Conservation (phyloP, 2,888 invertebrate genomes). For the Tortrix viridana region DNA sequence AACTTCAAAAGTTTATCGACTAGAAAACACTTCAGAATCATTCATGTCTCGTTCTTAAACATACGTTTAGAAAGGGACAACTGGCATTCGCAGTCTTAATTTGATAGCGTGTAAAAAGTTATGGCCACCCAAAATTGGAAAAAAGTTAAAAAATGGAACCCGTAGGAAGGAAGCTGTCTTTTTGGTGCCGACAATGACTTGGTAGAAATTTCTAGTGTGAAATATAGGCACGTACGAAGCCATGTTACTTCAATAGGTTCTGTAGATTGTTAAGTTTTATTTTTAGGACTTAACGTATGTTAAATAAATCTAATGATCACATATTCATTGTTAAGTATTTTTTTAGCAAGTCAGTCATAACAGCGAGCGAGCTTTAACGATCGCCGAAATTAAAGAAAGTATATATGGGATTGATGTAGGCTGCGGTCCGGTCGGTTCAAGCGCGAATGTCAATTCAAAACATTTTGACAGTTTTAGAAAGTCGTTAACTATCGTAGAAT, state of each 20-base stretch:
- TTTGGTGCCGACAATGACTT: slow-evolving; percentile 67
- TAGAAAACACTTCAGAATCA: slow-evolving; percentile 25
- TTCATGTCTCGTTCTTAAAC: slow-evolving; percentile 35
- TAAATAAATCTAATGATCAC: no score
- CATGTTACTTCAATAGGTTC: not conserved
- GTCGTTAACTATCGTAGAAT: no score
- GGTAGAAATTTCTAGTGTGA: slow-evolving; percentile 21
- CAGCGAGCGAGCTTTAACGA: no score
- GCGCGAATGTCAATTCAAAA: no score
- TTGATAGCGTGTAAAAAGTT: slow-evolving; percentile 43
- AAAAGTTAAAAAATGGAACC: slow-evolving; percentile 42
- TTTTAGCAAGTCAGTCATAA: no score
- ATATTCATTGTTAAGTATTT: no score
- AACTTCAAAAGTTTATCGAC: slow-evolving; percentile 47
- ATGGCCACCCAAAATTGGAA: slow-evolving; percentile 53
- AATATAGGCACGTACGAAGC: slow-evolving; percentile 5
- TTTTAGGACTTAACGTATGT: no score
- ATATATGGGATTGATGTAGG: no score
- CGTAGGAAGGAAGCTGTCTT: slow-evolving; percentile 62
- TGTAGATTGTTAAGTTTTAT: not conserved
- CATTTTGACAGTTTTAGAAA: no score
- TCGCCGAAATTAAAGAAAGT: no score
- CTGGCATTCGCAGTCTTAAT: slow-evolving; percentile 44
- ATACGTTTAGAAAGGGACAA: slow-evolving; percentile 28
- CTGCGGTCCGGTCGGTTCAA: no score